Evolutionary conservation across 2,888 invertebrate genomes (phyloP), one percentile per base, ranked within the genome.

Genomic region (Eupithecia subumbrata): DNA sequence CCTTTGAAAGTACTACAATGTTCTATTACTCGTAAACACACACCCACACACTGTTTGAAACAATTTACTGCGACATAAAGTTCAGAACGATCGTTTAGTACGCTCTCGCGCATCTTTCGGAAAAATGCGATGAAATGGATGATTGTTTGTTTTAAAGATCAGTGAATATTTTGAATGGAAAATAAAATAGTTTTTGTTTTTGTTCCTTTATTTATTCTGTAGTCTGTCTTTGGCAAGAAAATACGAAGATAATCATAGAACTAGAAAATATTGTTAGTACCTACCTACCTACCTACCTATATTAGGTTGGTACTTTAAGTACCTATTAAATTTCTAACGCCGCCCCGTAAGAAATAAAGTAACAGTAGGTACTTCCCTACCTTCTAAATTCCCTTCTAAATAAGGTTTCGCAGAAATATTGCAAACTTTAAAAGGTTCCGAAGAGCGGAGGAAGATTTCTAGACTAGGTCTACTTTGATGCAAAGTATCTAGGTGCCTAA

Each of bases 61-160:
- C 84, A 82, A 86, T 88, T 88, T 87, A 89, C 84, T 82, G 69
- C 79, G 78, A 72, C 84, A 84, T 86, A 87, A 88, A 88, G 75
- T 81, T 81, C 80, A 52, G 72, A 84, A 86, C 83, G 84, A 83
- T 75, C 81, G 64, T 34, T 43, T 22, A 7, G 68, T n/a, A 45
- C 45, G 22, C 43, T 68, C 43, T 40, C 16, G 18, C 34, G 66
- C 25, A 60, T 73, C 30, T 40, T 73, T 68, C n/a, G 43, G n/a
- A 43, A 66, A 72, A 73, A n/a, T 40, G 40, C n/a, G 22, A 37
- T 16, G 11, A 11, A 66, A 34, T 64, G 63, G 9, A 66, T 9
- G 9, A 67, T 37, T 40, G 67, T 67, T 67, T 67, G 64, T 40
- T 67, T 67, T 40, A 37, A 11, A 22, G 11, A 22, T 22, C 52